phyloP scores from a whole-genome alignment of 2,888 invertebrate species.

The Hirudinaria manillensis region DNA sequence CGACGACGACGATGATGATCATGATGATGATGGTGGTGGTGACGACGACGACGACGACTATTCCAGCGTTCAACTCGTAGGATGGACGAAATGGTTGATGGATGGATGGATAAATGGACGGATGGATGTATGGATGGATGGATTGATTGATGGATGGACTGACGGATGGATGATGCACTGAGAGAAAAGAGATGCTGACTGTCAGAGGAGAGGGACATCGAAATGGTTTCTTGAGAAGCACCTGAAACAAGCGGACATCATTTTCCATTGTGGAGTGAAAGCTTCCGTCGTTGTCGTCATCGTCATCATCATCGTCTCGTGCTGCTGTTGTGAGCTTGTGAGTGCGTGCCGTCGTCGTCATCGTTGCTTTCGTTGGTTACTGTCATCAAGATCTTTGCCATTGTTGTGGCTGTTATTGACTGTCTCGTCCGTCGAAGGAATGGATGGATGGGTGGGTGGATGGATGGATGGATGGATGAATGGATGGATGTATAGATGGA shows the following conservation, averaged over 20 bases:
- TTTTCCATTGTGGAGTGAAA: background rate
- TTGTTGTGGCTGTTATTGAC: too few species aligned
- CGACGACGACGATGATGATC: conserved; percentile 23
- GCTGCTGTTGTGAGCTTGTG: background rate
- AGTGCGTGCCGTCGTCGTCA: too few species aligned
- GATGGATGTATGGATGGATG: too few species aligned
- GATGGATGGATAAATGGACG: too few species aligned
- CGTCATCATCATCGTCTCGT: background rate
- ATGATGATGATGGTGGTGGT: conserved; percentile 27
- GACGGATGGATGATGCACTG: background rate
- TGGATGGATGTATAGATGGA: too few species aligned
- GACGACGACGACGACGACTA: conserved; percentile 23
- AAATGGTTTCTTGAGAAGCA: background rate
- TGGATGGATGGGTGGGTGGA: too few species aligned
- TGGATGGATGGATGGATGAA: too few species aligned
- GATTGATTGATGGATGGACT: too few species aligned
- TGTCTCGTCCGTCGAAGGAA: too few species aligned
- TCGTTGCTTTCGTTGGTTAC: too few species aligned
- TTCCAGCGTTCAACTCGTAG: background rate
- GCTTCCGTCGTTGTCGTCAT: background rate
- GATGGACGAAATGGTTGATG: background rate
- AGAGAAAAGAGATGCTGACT: background rate
- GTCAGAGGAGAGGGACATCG: background rate
- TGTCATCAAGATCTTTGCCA: too few species aligned
- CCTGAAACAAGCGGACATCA: background rate